Conservation (phyloP, 2,797 vertebrate species). For the Myotis planiceps region DNA sequence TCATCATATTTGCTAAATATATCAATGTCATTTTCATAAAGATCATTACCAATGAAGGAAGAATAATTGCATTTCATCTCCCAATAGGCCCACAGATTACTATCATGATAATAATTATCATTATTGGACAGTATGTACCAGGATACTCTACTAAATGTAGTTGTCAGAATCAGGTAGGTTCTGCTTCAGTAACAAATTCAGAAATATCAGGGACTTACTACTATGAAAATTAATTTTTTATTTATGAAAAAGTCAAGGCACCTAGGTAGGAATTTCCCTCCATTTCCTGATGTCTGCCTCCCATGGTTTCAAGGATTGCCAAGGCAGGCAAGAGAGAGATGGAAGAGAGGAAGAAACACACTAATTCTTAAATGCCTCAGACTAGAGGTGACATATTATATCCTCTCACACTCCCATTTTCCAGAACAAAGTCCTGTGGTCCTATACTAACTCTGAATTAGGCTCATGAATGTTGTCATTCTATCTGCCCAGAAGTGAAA, state of each 20-base stretch:
- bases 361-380: background rate
- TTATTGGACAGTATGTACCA: background rate
- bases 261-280: background rate
- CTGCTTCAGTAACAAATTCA: background rate
- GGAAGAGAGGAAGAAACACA: background rate
- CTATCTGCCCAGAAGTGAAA: background rate
- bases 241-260: background rate
- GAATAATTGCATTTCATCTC: background rate
- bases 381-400: background rate
- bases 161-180: background rate
- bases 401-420: background rate
- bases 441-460: background rate
- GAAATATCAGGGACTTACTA: background rate
- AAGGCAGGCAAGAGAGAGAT: background rate
- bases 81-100: background rate
- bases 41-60: background rate
- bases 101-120: background rate
- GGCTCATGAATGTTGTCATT: background rate
- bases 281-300: background rate
- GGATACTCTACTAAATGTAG: background rate
- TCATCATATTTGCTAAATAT: background rate
- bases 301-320: background rate
- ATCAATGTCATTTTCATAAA: background rate
- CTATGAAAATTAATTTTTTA: background rate
- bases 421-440: background rate